These are phyloP conservation scores for Drosophila lini DNA, from an alignment of 1,140 invertebrate species.

Conservation along the genomic window DNA sequence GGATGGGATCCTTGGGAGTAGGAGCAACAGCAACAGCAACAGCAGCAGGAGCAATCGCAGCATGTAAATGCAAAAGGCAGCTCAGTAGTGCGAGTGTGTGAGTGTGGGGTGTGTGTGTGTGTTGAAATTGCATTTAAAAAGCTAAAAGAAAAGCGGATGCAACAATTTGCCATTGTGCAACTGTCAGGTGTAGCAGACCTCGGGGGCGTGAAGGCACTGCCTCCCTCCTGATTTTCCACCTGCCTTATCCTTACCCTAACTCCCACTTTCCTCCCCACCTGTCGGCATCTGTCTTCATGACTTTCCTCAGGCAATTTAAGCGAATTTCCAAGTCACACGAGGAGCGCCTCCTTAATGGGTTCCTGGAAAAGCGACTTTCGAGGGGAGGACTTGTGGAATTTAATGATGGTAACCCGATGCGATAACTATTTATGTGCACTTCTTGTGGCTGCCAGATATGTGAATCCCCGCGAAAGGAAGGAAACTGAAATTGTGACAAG, in stretches of 20 bases:
- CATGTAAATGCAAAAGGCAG: conserved; percentile 45
- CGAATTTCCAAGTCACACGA: conserved; percentile 63
- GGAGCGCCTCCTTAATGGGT: conserved; percentile 7
- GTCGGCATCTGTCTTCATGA: conserved; percentile 35
- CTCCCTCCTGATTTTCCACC: neutral
- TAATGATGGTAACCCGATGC: conserved; percentile 39
- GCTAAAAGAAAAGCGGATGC: conserved; percentile 75
- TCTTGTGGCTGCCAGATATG: conserved; percentile 7
- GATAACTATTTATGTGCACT: conserved; percentile 34
- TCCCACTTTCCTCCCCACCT: neutral
- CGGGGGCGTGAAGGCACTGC: neutral
- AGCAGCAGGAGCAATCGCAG: conserved; percentile 47
- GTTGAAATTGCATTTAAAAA: conserved; percentile 64
- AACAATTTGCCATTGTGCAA: conserved; percentile 68
- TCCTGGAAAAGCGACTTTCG: neutral
- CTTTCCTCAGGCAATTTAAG: conserved; percentile 68
- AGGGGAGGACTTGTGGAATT: neutral
- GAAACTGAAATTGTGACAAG: conserved; percentile 8
- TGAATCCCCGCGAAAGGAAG: neutral
- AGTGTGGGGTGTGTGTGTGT: conserved; percentile 11
- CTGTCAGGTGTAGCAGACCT: conserved; percentile 31
- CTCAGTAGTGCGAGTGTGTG: neutral
- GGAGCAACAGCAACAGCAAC: conserved; percentile 18
- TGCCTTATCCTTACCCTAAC: neutral
- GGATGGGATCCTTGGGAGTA: conserved; percentile 28